Conservation (phyloP, 2,113 vertebrate species). For the Mesitornis unicolor region DNA sequence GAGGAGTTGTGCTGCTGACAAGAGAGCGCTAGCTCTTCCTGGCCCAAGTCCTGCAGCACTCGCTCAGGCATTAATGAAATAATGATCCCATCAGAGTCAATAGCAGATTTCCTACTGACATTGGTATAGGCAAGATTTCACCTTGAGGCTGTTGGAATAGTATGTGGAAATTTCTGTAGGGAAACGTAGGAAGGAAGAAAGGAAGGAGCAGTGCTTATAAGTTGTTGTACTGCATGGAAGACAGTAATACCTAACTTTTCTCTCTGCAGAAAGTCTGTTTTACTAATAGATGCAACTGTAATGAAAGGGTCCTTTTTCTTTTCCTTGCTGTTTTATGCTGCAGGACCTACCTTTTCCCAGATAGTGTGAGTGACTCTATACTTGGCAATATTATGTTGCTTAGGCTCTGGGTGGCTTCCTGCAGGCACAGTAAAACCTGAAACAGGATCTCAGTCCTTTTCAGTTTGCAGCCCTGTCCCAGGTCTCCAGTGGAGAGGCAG, state of each 20-base stretch:
- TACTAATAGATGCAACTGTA: neutral
- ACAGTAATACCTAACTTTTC: neutral
- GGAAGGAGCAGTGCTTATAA: neutral
- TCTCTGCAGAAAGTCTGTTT: neutral
- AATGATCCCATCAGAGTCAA: neutral
- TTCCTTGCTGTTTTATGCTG: neutral
- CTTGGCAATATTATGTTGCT: neutral
- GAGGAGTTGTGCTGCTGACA: neutral
- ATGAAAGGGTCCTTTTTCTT: fast-evolving
- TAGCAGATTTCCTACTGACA: neutral
- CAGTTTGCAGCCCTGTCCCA: neutral
- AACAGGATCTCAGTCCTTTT: neutral
- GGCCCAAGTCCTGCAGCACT: neutral
- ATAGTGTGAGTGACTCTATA: fast-evolving
- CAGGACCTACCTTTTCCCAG: neutral
- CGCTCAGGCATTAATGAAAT: neutral
- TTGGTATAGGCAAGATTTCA: neutral
- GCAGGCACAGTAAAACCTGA: neutral
- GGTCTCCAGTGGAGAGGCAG: neutral
- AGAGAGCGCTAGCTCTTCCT: neutral
- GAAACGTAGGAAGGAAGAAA: neutral
- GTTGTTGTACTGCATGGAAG: neutral
- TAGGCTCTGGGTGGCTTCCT: neutral
- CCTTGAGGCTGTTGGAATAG: neutral
- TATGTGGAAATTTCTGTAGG: neutral